phyloP scores from a whole-genome alignment of 37 sponge, comb jelly and placozoan species.

The Geodia barretti region DNA sequence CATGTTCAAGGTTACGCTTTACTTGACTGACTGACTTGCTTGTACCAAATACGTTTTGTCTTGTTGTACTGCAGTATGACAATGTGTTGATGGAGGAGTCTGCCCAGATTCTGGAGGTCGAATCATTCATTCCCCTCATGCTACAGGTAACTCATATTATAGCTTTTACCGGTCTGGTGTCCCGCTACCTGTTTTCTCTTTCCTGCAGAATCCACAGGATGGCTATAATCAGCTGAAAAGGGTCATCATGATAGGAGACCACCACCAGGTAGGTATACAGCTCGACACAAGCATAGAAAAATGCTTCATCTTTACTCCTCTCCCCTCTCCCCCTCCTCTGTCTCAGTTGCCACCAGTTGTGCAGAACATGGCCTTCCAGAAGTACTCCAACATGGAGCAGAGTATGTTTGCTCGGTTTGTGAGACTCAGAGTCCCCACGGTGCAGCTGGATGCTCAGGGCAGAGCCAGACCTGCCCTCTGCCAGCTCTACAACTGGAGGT shows the following conservation, averaged over 20 bases:
- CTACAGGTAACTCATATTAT: conserved; percentile 78
- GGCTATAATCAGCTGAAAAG: conserved; percentile 89
- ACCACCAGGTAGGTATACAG: conserved; percentile 81
- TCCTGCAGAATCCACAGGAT: conserved; percentile 86
- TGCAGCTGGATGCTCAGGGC: conserved; percentile 98
- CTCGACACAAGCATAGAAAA: not conserved
- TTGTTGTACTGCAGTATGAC: conserved; percentile 85
- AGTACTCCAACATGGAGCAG: conserved; percentile 99
- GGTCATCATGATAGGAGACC: conserved; percentile 97
- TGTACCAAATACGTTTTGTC: no score
- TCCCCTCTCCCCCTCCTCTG: not conserved
- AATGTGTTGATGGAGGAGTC: conserved; percentile 99
- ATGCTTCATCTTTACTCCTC: not conserved
- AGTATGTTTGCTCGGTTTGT: conserved; percentile 96
- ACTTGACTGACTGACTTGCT: no score
- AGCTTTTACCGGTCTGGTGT: not conserved
- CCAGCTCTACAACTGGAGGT: conserved; percentile 92
- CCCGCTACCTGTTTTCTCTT: not conserved
- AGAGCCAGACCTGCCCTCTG: conserved; percentile 89
- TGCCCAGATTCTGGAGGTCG: conserved; percentile 98
- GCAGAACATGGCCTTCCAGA: conserved; percentile 99
- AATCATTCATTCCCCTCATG: conserved; percentile 99
- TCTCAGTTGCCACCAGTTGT: conserved; percentile 98
- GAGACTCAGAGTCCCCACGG: conserved; percentile 91
- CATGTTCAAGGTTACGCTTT: no score